Evolutionary conservation across 2,797 vertebrate genomes (phyloP), one percentile per base, ranked within the genome.

Genomic region (Tarsius wallacei): DNA sequence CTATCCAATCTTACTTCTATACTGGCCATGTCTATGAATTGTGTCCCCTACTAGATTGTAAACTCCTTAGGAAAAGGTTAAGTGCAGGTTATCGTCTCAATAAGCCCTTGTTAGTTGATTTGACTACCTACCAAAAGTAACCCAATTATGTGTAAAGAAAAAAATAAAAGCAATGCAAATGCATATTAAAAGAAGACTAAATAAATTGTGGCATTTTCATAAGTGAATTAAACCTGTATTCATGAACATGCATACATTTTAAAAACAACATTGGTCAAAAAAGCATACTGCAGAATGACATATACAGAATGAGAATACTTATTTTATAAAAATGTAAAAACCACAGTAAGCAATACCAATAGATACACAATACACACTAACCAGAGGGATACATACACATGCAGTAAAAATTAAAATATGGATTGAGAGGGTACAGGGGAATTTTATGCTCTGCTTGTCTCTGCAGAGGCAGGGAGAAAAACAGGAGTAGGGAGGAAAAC

Each of bases 101-200:
- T 49, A 87, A 95, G 57, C 31, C 36, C 24, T 55, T 49, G 26
- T 24, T 90, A 57, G 42, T n/a, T 78, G 16, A 64, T 0, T 33
- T 83, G 47, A 53, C 63, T 73, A 73, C 26, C 36, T 36, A 73
- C 17, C n/a, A 5, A 70, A 95, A 90, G 71, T 33, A 81, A 10
- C 42, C 16, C 49, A 91, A 31, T 24, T 61, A 93, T 77, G 66
- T 73, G 16, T 12, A 87, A 78, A 93, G 42, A 73, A 87, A 87
- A 55, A 92, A 86, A 83, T 49, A 42, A 42, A 93, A 85, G 76
- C 7, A 86, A 96, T 47, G 33, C 82, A 86, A 96, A 81, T 80
- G 70, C 36, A n/a, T 64, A 81, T 36, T 85, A 57, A 49, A 59
- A 81, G 59, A 96, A 91, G 12, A 74, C 61, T 5, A 76, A 68